Conservation (phyloP, 2,113 vertebrate species). For the Cinclus cinclus region DNA sequence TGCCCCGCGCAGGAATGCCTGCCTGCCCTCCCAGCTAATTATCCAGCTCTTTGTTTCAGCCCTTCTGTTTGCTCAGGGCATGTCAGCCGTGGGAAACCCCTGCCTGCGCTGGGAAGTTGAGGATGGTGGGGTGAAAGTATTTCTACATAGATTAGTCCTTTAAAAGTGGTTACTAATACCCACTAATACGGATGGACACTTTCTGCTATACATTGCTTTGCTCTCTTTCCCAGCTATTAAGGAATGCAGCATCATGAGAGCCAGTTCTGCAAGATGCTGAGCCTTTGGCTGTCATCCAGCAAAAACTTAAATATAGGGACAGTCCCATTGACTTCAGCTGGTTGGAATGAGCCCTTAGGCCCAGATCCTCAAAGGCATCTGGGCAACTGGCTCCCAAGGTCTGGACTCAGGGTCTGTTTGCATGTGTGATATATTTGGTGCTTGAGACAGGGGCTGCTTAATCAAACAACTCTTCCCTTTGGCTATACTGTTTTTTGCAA, state of each 20-base stretch:
- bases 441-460: background rate
- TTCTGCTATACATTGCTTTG: constrained; percentile 21
- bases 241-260: constrained; percentile 58
- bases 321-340: constrained; percentile 62
- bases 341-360: constrained; percentile 68
- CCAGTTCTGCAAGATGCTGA: constrained; percentile 65
- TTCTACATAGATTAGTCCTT: constrained; percentile 42
- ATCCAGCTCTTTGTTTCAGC: constrained; percentile 9
- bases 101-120: constrained; percentile 4
- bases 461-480: background rate
- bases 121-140: background rate
- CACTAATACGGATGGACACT: constrained; percentile 33
- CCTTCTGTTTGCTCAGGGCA: constrained; percentile 9
- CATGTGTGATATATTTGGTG: constrained; percentile 22
- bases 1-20: background rate
- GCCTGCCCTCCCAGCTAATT: background rate
- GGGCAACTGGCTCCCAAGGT: constrained; percentile 42
- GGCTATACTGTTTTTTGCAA: background rate
- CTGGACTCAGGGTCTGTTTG: constrained; percentile 7
- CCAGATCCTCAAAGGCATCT: constrained; percentile 60
- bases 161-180: constrained; percentile 53
- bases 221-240: constrained; percentile 48
- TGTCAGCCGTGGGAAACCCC: constrained; percentile 38
- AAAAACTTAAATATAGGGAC: constrained; percentile 67
- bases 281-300: constrained; percentile 54